Conservation (phyloP, 1,140 invertebrate species). For the Eumeta japonica region DNA sequence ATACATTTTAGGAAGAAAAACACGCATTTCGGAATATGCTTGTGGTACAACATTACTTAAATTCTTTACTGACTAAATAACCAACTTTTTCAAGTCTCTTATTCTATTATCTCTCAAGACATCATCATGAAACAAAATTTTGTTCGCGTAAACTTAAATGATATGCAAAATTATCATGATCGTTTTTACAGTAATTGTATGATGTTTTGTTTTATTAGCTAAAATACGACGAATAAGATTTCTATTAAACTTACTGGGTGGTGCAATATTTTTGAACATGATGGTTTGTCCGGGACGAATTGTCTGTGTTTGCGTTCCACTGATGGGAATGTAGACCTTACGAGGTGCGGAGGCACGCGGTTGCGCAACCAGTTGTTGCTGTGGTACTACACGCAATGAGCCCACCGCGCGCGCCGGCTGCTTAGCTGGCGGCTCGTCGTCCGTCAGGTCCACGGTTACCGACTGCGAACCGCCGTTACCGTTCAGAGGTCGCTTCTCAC, state of each 20-base stretch:
- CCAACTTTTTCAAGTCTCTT: too few relatives aligned
- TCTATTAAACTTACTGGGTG: background rate
- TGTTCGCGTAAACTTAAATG: too few relatives aligned
- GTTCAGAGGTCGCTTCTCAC: conserved; percentile 35
- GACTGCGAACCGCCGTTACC: conserved; percentile 15
- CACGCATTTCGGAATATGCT: too few relatives aligned
- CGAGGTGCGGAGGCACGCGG: conserved; percentile 26
- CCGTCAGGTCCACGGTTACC: conserved; percentile 51
- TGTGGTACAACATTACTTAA: too few relatives aligned
- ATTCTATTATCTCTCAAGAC: too few relatives aligned
- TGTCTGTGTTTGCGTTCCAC: conserved; percentile 26
- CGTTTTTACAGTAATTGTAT: too few relatives aligned
- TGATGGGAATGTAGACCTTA: conserved; percentile 49
- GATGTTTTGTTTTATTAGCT: background rate
- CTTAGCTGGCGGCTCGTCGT: conserved; percentile 52
- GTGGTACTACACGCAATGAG: conserved; percentile 16
- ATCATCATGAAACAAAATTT: too few relatives aligned
- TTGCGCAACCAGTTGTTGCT: conserved; percentile 30
- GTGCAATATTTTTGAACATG: conserved; percentile 28
- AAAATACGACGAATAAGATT: background rate
- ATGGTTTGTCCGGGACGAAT: conserved; percentile 32
- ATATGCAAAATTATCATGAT: too few relatives aligned
- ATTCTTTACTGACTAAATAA: too few relatives aligned
- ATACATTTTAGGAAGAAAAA: too few relatives aligned
- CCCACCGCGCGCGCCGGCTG: too few relatives aligned